Evolutionary conservation across 2,797 vertebrate genomes (phyloP).

Genomic region (Danio jaintianensis): DNA sequence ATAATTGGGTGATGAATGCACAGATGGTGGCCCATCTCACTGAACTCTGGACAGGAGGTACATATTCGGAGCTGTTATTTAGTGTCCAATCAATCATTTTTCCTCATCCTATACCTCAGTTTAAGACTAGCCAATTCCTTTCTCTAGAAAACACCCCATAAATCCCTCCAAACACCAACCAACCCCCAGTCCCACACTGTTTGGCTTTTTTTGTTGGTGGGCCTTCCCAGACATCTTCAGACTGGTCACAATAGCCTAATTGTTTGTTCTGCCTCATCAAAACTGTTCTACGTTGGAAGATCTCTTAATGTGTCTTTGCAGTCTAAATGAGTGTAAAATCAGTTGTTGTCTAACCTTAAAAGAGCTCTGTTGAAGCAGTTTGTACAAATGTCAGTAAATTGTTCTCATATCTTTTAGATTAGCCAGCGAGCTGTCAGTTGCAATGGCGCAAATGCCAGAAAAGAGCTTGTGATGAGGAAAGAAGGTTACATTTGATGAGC

Average conservation of each 20-base stretch:
- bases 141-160: neutral
- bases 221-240: conserved; percentile 47
- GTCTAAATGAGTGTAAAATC: conserved; percentile 44
- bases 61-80: conserved; percentile 40
- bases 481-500: conserved; percentile 60
- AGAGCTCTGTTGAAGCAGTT: conserved; percentile 41
- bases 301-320: conserved; percentile 10
- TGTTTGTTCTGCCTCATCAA: conserved; percentile 21
- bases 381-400: conserved; percentile 55
- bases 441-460: conserved; percentile 49
- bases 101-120: conserved; percentile 11
- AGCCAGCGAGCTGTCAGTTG: conserved; percentile 54
- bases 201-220: conserved; percentile 22
- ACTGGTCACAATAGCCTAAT: conserved; percentile 23
- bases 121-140: conserved; percentile 6
- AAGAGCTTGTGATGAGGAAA: conserved; percentile 52
- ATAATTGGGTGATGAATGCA: conserved; percentile 78
- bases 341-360: neutral
- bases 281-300: neutral
- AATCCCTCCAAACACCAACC: neutral
- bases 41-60: conserved; percentile 52
- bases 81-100: conserved; percentile 35
- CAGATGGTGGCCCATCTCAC: conserved; percentile 70
- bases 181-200: neutral
- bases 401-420: conserved; percentile 47